Evolutionary conservation across 2,888 invertebrate species (phyloP), one percentile per base, ranked within the genome.

Genomic region (Eupithecia abbreviata): DNA sequence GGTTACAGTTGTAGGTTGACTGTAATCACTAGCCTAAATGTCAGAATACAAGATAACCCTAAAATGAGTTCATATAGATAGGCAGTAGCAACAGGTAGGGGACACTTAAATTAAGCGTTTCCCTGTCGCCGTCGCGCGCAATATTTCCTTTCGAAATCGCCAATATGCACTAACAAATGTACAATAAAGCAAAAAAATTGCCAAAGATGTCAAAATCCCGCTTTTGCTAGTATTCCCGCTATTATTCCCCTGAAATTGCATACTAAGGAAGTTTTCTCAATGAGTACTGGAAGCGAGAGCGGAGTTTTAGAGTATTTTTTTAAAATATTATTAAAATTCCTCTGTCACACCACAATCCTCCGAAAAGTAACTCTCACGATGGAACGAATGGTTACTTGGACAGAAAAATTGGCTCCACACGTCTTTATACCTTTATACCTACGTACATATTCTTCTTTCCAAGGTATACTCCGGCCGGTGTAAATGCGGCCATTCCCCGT

Each of bases 401-500:
- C 42, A 42, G 13, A 42, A 66, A 66, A 66, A 42, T 42, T 42
- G 7, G 66, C 13, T 2, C n/a, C 4, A 13, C 18, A 66, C 15
- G 3, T 18, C 55, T 58, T 58, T 18, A 18, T 15, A 67, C 67
- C 9, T 43, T 15, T 15, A 45, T n/a, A 67, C 43, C 1, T n/a
- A 13, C 2, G 2, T n/a, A n/a, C n/a, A 10, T 45, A n/a, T n/a
- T n/a, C n/a, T n/a, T n/a, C n/a, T n/a, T n/a, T n/a, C n/a, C n/a
- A n/a, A n/a, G n/a, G n/a, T n/a, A n/a, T n/a, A n/a, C n/a, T n/a
- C n/a, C n/a, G n/a, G n/a, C n/a, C n/a, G n/a, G 82, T 83, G 49
- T 30, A 86, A 86, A n/a, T 73, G 55, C 73, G 68, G 70, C 30
- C 76, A 68, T 45, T 55, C 58, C 55, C 41, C 49, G 65, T 85